Evolutionary conservation across 2,113 vertebrate species (phyloP), one percentile per base, ranked within the genome.

Genomic region (Hippopotamus amphibius): DNA sequence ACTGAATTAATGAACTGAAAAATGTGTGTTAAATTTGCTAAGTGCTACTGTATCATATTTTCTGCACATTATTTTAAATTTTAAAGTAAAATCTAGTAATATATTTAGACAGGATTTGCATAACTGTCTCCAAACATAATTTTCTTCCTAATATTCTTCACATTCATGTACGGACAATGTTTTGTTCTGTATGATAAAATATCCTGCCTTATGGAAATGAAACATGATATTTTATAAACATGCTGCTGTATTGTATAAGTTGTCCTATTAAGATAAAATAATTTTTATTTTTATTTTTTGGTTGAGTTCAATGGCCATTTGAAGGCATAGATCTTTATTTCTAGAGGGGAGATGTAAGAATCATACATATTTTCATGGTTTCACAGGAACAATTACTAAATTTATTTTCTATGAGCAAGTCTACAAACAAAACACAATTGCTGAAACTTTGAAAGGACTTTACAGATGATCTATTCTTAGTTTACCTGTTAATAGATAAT

Each of bases 351-450:
- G 30, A 76, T 12, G n/a, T 93, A 79, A 96, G 93, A 93, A 59
- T 86, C 17, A 48, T 15, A 84, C 69, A 28, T 83, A 88, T 97
- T 94, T 97, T 97, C 68, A 72, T 43, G 55, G 5, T 92, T 95
- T 96, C 82, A 84, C 66, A 80, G 68, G 48, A 79, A 9, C 57
- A 81, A 33, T 59, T 93, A 77, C 4, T 87, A 92, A 68, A 91
- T 92, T 93, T 98, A 91, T 95, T 96, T 97, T 96, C 59, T 84
- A 50, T 37, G 33, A 71, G 26, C 65, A 96, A 88, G 22, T 84
- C 26, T 92, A 83, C 85, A 48, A 90, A 71, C 57, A 85, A 95
- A 95, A 83, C 14, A 89, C 9, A 95, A 33, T 48, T 83, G n/a
- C 8, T 90, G 59, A 84, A 95, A 59, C 3, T 87, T 74, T 53